phyloP scores from a whole-genome alignment of 2,797 vertebrate genomes.

The Paguma larvata region DNA sequence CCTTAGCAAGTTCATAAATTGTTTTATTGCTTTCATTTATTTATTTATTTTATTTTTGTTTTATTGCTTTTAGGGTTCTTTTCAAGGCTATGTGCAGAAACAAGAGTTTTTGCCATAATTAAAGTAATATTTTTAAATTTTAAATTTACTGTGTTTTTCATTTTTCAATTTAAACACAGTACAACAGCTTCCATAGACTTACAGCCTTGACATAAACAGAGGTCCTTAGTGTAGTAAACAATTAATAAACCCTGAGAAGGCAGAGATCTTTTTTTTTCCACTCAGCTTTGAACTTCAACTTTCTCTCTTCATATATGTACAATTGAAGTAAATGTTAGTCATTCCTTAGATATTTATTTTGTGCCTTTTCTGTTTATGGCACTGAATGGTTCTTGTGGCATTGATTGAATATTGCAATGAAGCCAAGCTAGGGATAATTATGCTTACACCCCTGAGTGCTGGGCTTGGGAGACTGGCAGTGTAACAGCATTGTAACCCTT shows the following conservation, averaged over 20 bases:
- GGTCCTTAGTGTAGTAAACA: neutral
- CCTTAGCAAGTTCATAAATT: slow-evolving; percentile 15
- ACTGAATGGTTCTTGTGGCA: neutral
- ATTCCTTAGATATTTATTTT: neutral
- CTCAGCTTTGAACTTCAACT: neutral
- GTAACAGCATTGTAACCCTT: neutral
- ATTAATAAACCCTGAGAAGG: neutral
- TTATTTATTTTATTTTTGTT: neutral
- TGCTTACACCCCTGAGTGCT: neutral
- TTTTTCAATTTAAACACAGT: neutral
- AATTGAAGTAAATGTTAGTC: neutral
- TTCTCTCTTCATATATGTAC: neutral
- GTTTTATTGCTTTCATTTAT: slow-evolving; percentile 3
- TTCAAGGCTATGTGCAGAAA: neutral
- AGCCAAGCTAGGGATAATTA: neutral
- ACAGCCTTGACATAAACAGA: neutral
- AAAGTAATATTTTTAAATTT: slow-evolving; percentile 34
- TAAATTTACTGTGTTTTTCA: neutral
- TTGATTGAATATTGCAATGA: neutral
- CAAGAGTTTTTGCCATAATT: neutral
- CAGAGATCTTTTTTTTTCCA: neutral
- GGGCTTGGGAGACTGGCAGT: neutral
- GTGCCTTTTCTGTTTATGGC: slow-evolving; percentile 69
- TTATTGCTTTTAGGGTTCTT: slow-evolving; percentile 16
- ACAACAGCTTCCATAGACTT: neutral